Base-by-base conservation (phyloP, 92 coral and sea anemone species). In the Micromussa lordhowensis region DNA sequence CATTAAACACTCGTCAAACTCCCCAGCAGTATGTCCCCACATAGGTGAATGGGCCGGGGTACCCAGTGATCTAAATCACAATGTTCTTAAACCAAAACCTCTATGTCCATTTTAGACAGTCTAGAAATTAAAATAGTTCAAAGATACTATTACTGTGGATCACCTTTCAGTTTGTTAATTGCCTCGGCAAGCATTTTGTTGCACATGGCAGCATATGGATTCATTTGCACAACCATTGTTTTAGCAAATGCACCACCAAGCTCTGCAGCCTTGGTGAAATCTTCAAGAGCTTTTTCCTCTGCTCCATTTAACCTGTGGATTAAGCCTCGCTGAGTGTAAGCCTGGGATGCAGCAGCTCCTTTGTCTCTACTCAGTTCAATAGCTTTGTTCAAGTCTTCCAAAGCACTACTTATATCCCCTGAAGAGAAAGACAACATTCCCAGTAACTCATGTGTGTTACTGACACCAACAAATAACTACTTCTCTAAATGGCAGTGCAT, bases 201-300 rank as follows among this genome's bases (percentile, higher is more conserved):
- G 36, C 99, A 98, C 94, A 98, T 85, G n/a, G 99, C 99, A 55
- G 99, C 99, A 92, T 98, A 98, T n/a, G 99, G 98, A 75, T 98
- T 98, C 83, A 92, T 28, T 75, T 96, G 95, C 7, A 95, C 93
- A 22, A 97, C 95, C 98, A 96, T 92, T 7, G 96, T 87, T 78
- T 96, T 98, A 35, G 99, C 99, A 93, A 98, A 96, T 34, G 91
- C 82, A 88, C 95, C 94, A 38, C 99, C 99, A 36, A 96, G 89
- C n/a, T 71, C 90, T 30, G 98, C 99, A 69, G 91, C 99, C 79
- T 70, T 89, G 44, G 91, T 88, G 69, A 98, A 98, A 91, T 96
- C 98, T 26, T 86, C 90, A 21, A 88, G 58, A 19, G 99, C 98
- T 79, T 78, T 81, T 11, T 91, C 94, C 5, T 93, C 90, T 22